A percentile compares a stretch with the other conserved stretches of the same genome.
phyloP scores from a whole-genome alignment of 2,113 vertebrate genomes.

The Axis porcinus region DNA sequence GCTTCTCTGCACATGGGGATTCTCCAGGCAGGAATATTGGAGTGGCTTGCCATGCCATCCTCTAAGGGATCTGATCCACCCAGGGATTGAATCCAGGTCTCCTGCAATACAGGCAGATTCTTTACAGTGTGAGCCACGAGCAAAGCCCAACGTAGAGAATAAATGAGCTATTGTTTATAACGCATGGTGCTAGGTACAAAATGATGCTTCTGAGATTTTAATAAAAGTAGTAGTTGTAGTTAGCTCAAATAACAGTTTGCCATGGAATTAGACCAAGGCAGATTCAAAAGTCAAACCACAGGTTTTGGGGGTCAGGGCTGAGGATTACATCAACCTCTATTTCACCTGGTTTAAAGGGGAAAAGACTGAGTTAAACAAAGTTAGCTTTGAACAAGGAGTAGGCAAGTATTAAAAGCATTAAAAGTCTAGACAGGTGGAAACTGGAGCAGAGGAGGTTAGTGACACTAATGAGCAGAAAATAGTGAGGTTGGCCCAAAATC shows the following conservation, averaged over 20 bases:
- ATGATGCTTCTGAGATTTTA: neutral
- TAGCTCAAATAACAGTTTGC: neutral
- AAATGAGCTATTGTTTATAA: neutral
- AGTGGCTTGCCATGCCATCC: neutral
- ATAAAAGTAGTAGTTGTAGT: neutral
- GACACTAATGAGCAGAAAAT: neutral
- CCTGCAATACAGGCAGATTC: neutral
- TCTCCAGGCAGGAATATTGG: neutral
- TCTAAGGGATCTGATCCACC: neutral
- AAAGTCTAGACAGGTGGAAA: neutral
- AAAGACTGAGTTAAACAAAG: neutral
- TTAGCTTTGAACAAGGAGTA: neutral
- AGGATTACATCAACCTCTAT: neutral
- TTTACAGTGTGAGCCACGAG: neutral
- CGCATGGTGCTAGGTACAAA: neutral
- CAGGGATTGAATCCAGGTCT: neutral
- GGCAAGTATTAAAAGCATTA: neutral
- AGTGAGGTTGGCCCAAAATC: neutral
- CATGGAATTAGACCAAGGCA: neutral
- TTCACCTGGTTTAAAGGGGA: neutral
- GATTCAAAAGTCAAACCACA: neutral
- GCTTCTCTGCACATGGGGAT: neutral
- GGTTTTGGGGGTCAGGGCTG: fast-evolving
- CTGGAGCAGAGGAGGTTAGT: neutral
- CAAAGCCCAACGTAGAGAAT: neutral